Conservation (phyloP, 1,140 invertebrate species). For the Aphis craccivora region DNA sequence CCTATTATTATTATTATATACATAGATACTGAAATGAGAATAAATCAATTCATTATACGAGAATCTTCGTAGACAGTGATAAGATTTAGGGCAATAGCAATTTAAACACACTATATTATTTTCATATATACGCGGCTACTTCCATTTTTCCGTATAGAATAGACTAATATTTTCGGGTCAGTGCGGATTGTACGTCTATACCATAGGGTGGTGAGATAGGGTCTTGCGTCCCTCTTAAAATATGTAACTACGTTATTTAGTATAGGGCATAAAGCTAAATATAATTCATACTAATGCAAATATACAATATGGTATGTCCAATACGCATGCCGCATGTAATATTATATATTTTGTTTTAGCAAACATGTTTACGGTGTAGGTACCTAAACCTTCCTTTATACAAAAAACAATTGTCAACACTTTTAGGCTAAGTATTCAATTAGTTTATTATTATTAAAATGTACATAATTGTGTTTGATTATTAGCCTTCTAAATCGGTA, state of each 20-base stretch:
- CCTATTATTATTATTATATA: neutral
- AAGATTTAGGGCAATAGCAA: neutral
- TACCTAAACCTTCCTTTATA: neutral
- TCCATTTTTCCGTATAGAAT: neutral
- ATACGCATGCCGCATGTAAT: neutral
- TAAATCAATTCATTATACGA: neutral
- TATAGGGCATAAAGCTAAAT: no score
- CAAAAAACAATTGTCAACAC: neutral
- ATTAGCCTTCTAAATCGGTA: no score
- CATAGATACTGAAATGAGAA: neutral
- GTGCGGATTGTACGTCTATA: neutral
- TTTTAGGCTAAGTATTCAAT: no score
- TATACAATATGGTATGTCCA: no score
- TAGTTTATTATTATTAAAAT: neutral
- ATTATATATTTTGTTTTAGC: neutral
- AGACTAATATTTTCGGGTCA: neutral
- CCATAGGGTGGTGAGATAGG: neutral
- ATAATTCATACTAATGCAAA: no score
- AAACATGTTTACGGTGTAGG: neutral
- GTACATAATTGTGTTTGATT: no score
- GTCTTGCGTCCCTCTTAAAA: neutral
- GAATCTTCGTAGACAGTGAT: neutral
- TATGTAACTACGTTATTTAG: neutral
- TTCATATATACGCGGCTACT: no score
- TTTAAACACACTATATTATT: neutral